Base-by-base conservation (phyloP, 2,113 vertebrate genomes). In the Manacus vitellinus region DNA sequence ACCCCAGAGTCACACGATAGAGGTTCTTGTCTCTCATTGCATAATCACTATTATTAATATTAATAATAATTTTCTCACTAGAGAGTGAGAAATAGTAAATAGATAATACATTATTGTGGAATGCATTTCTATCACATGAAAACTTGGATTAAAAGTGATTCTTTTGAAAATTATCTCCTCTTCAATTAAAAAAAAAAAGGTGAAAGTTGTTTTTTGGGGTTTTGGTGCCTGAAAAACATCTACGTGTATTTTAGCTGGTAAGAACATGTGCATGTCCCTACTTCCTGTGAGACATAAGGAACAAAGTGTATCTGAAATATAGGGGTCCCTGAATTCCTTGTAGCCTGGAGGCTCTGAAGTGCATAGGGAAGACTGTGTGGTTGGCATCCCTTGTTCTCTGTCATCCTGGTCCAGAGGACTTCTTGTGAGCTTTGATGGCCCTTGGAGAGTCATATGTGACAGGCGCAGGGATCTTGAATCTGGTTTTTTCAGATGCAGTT, bases 311-410 rank as follows among this genome's bases (percentile, higher is more conserved):
- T 61, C 17, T 74, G 41, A 88, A 85, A 47, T 43, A 18, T 0
- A 31, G n/a, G 30, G 9, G 56, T 56, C 33, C 3, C 51, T 56
- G 62, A 70, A 61, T 85, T 62, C 15, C 30, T 31, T 68, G n/a
- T 55, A 54, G 13, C 28, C 21, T 71, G 30, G 37, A 25, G 49
- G 11, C 28, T 88, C 44, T 85, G 49, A 35, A 37, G 11, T 51
- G 17, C 49, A 28, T 28, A 19, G 35, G 68, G 19, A 17, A 68
- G 31, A 62, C 28, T 68, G 25, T 0, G 0, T 5, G 1, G 19
- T 8, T 81, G 33, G 12, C 33, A 8, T 85, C n/a, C 15, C 47
- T 54, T 87, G 31, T 9, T 35, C 30, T 66, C 28, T 68, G 44
- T 46, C 31, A 24, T 72, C 14, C 47, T 55, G 24, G 20, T n/a